These are phyloP conservation scores for Mola mola DNA, from an alignment of 2,113 vertebrate genomes.

Conservation along the genomic window DNA sequence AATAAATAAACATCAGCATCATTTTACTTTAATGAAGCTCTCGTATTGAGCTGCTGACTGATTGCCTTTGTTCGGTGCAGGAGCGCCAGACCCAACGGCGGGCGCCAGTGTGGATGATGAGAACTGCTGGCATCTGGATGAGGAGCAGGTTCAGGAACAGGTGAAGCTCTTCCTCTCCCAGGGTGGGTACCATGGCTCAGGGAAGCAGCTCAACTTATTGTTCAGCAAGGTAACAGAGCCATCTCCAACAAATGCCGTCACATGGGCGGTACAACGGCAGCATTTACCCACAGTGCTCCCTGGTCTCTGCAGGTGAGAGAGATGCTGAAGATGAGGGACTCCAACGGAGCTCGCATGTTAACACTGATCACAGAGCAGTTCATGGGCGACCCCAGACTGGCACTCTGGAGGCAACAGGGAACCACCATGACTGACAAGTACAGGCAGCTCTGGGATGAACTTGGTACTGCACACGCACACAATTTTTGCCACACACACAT, in stretches of 20 bases:
- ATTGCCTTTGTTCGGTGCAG: slow-evolving; percentile 65
- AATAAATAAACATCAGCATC: too few relatives aligned
- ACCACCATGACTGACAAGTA: slow-evolving; percentile 98
- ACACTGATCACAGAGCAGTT: slow-evolving; percentile 97
- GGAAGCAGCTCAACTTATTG: slow-evolving; percentile 97
- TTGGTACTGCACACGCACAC: slow-evolving; percentile 62
- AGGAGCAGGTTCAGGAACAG: slow-evolving; percentile 98
- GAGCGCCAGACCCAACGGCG: slow-evolving; percentile 96
- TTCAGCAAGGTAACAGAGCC: slow-evolving; percentile 91
- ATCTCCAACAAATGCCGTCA: not conserved
- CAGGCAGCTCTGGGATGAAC: slow-evolving; percentile 93
- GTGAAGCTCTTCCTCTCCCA: slow-evolving; percentile 98
- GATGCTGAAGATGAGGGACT: slow-evolving; percentile 98
- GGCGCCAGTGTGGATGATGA: slow-evolving; percentile 97
- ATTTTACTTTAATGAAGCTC: not conserved
- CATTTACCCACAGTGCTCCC: slow-evolving; percentile 10
- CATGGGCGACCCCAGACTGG: slow-evolving; percentile 93
- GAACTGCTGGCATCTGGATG: slow-evolving; percentile 98
- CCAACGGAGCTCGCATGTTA: slow-evolving; percentile 94
- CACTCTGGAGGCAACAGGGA: slow-evolving; percentile 94
- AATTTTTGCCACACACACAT: not conserved
- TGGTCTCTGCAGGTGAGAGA: slow-evolving; percentile 87
- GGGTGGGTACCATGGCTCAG: slow-evolving; percentile 97
- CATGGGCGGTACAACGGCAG: too few relatives aligned
- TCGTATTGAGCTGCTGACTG: not conserved